phyloP scores from a whole-genome alignment of 35 echinoderm and acorn worm genomes.

The Apostichopus japonicus region DNA sequence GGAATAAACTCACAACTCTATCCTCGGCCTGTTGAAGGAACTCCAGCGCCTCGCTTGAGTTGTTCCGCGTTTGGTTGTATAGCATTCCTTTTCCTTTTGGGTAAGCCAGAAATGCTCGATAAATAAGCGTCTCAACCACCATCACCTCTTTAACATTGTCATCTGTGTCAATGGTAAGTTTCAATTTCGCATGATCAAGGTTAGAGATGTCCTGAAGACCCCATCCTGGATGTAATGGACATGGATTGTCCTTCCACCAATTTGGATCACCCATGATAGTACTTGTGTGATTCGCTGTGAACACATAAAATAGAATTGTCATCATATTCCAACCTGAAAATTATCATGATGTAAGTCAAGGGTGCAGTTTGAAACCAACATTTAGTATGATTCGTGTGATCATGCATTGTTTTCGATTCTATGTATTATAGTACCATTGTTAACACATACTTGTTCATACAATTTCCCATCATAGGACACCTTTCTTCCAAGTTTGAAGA shows the following conservation, averaged over 20 bases:
- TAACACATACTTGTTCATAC: no score
- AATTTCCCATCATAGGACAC: no score
- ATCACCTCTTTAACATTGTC: not conserved
- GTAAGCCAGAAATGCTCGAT: constrained; percentile 32
- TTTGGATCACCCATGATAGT: not conserved
- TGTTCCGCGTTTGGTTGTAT: not conserved
- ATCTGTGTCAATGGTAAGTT: not conserved
- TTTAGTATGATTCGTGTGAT: no score
- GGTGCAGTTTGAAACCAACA: no score
- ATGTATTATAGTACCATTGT: no score
- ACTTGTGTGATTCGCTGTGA: no score
- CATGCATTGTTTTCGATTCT: no score
- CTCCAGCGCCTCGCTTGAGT: not conserved
- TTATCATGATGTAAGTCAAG: no score
- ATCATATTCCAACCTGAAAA: no score
- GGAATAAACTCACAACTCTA: not conserved
- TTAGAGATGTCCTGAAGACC: constrained; percentile 21
- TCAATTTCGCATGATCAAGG: constrained; percentile 4
- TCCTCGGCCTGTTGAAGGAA: not conserved
- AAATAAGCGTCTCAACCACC: not conserved
- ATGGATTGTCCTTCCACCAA: not conserved
- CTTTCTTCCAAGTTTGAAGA: no score
- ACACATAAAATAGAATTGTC: no score
- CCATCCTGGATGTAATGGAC: constrained; percentile 23
- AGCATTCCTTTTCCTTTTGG: constrained; percentile 10